Evolutionary conservation across 2,113 vertebrate species (phyloP), one percentile per base, ranked within the genome.

Genomic region (Hepsetus odoe): DNA sequence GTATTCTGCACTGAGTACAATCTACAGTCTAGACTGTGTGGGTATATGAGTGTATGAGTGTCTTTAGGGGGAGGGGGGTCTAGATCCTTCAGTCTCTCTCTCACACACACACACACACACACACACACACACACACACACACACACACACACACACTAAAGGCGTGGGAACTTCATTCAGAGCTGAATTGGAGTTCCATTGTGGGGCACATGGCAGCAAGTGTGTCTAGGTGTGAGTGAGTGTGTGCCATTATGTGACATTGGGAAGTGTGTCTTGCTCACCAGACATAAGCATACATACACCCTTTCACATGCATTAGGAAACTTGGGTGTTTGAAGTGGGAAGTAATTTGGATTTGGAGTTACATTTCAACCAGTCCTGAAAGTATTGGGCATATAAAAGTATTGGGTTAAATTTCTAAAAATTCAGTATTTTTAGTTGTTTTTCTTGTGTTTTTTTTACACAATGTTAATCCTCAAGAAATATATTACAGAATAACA

Each of bases 121-220:
- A 61, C 58, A 61, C 55, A 28, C 58, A 61, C 58, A 61, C 58
- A 61, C 28, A 61, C 56, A 59, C 56, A 30, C 56, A 59, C 56
- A 59, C 56, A 90, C 89, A 91, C 84, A 86, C 72, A 89, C 91
- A 84, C 87, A 88, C 85, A 83, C 86, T 90, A 89, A 72, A 91
- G 89, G 88, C 91, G 91, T 93, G 91, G 92, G 92, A 93, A 93
- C 91, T 89, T 89, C 87, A 91, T 93, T 92, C 90, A 92, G 84
- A 84, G 85, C 68, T 79, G 82, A 82, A 90, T 86, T 84, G 85
- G 84, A 85, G 90, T 88, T 89, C 89, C 87, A 88, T 90, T 91
- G 88, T 92, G 88, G 90, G 89, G 89, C 89, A 90, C 89, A 89
- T 87, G 84, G 86, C 88, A 86, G 90, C 89, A 90, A 90, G 90